A percentile compares a stretch with the other conserved stretches of the same genome.
Conservation (phyloP, 2,888 invertebrate genomes). For the Lycia hirtaria region DNA sequence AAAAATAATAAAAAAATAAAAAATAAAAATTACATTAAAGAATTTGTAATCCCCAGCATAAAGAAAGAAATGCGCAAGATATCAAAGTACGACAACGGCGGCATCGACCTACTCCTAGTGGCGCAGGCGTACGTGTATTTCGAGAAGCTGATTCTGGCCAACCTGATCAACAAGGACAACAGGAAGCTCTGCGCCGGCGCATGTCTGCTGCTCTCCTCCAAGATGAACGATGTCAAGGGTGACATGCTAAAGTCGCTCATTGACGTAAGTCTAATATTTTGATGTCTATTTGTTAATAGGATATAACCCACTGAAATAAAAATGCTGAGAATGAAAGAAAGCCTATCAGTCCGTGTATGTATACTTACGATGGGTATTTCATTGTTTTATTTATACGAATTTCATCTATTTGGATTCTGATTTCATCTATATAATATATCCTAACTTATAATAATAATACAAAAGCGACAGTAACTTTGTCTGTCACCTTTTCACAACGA, state of each 20-base stretch:
- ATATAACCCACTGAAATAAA: not conserved
- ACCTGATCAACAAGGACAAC: conserved; percentile 97
- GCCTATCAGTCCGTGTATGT: too few species aligned
- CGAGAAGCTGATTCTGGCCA: conserved; percentile 96
- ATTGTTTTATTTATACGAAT: too few species aligned
- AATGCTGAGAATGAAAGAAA: too few species aligned
- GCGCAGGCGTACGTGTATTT: conserved; percentile 99
- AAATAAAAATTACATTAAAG: not conserved
- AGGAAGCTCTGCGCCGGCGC: conserved; percentile 98
- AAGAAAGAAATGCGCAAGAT: conserved; percentile 98
- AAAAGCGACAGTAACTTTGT: too few species aligned
- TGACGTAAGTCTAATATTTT: too few species aligned
- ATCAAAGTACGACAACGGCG: conserved; percentile 92
- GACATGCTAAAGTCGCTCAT: conserved; percentile 93
- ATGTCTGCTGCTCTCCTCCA: conserved; percentile 96
- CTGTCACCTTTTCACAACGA: too few species aligned
- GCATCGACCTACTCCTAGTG: conserved; percentile 94
- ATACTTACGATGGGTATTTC: too few species aligned
- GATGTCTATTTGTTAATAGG: not conserved
- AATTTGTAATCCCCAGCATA: conserved; percentile 86
- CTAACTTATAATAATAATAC: too few species aligned
- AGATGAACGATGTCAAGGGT: conserved; percentile 98
- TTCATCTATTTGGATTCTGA: too few species aligned
- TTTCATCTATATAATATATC: too few species aligned
- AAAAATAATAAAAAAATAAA: not conserved